Evolutionary conservation across 2,888 invertebrate genomes (phyloP), one percentile per base, ranked within the genome.

Genomic region (Nemotelus nigrinus): DNA sequence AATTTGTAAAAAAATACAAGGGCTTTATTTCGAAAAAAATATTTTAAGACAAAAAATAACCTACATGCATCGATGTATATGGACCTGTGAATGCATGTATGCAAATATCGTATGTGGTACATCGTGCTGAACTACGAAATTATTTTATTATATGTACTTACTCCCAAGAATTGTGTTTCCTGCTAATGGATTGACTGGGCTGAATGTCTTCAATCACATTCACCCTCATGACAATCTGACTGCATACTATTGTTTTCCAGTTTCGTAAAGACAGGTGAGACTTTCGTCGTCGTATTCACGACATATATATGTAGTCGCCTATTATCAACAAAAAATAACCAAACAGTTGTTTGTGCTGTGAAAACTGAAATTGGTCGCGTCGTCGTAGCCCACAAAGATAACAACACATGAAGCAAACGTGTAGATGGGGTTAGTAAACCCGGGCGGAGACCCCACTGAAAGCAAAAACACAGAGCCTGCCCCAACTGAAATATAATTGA

Each of bases 401-500:
- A 70, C 72, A 60, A 25, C 48, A 63, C 63, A 25, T 25, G 25
- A 58, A 47, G 57, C 39, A 3, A 41, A 10, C 39, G 6, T 58
- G 75, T 10, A 53, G 64, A 75, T 47, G 80, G 79, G 81, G 80
- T 80, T 77, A 79, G 63, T 81, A 78, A 81, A 79, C 81, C 76
- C 76, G 67, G 53, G 75, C 72, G 58, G 60, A 39, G 41, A 39
- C 8, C 25, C 55, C 63, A 55, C 53, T 7, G 76, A 60, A 48
- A 53, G 70, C 70, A 60, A 68, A 78, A 77, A 75, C 72, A 76
- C 63, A 80, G 79, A 79, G 79, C 81, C 81, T 81, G 78, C 80
- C 81, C 78, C 80, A 81, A 81, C 81, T 80, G 60, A 79, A 80
- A 80, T 78, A 77, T 78, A 80, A 81, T 81, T 81, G 81, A 81